Evolutionary conservation across 2,797 vertebrate species (phyloP).

Genomic region (Channallabes apus): DNA sequence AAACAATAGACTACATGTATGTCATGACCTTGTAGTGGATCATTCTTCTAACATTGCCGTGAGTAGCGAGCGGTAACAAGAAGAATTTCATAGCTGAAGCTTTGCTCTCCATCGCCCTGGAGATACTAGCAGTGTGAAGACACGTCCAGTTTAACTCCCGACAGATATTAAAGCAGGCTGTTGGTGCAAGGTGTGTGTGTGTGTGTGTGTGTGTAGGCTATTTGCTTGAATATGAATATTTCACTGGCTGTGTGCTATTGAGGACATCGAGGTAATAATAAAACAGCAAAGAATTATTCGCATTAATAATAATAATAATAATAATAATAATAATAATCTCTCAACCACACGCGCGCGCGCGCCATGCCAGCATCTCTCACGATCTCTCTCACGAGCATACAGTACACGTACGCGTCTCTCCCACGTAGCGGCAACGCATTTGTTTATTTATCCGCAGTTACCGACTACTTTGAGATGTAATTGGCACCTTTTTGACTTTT

Average conservation of each 20-base stretch:
- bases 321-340: not conserved
- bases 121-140: slow-evolving; percentile 73
- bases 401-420: slow-evolving; percentile 18
- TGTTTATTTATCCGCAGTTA: slow-evolving; percentile 74
- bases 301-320: too few species aligned
- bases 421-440: slow-evolving; percentile 48
- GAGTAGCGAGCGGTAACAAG: slow-evolving; percentile 79
- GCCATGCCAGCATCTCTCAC: not conserved
- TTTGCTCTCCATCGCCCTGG: slow-evolving; percentile 77
- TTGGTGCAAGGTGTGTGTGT: slow-evolving; percentile 12
- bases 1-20: slow-evolving; percentile 78
- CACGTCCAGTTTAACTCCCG: slow-evolving; percentile 13
- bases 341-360: not conserved
- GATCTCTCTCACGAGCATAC: slow-evolving; percentile 1
- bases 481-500: slow-evolving; percentile 85
- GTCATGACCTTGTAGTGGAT: slow-evolving; percentile 65
- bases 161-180: not conserved
- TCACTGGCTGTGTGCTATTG: not conserved
- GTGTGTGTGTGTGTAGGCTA: slow-evolving; percentile 29
- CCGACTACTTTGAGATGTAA: slow-evolving; percentile 79
- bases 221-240: not conserved
- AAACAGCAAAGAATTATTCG: not conserved
- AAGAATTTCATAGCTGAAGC: slow-evolving; percentile 85
- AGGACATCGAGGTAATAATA: not conserved
- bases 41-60: slow-evolving; percentile 80